Conservation (phyloP, 2,113 vertebrate species). For the Hypanus sabinus region DNA sequence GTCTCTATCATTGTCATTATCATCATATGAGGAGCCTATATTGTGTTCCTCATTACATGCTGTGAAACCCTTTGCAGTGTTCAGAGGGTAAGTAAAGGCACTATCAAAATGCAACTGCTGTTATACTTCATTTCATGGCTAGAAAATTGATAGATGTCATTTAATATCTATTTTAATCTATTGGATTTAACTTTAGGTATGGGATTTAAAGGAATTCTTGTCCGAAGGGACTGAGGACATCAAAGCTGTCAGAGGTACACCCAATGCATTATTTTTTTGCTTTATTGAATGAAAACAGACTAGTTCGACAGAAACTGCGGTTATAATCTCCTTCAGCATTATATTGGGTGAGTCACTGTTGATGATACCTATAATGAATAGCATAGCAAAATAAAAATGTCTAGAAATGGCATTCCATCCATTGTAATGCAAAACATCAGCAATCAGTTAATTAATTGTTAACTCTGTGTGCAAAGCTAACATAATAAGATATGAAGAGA, state of each 20-base stretch:
- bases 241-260: not conserved
- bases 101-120: too few species aligned
- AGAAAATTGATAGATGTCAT: not conserved
- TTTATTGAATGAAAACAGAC: not conserved
- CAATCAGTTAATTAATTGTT: not conserved
- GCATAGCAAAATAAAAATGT: not conserved
- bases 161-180: not conserved
- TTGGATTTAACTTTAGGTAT: too few species aligned
- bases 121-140: not conserved
- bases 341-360: not conserved
- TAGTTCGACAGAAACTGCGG: conserved; percentile 8
- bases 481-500: too few species aligned
- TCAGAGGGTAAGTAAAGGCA: too few species aligned
- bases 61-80: too few species aligned
- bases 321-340: not conserved
- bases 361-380: not conserved
- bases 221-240: not conserved
- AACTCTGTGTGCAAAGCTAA: not conserved
- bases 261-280: not conserved
- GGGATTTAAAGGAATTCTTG: not conserved
- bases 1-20: too few species aligned
- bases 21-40: too few species aligned
- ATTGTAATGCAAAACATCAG: not conserved
- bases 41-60: too few species aligned
- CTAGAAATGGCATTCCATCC: not conserved